Evolutionary conservation across 23 tunicate species (phyloP).

Genomic region (Clavelina lepadiformis): DNA sequence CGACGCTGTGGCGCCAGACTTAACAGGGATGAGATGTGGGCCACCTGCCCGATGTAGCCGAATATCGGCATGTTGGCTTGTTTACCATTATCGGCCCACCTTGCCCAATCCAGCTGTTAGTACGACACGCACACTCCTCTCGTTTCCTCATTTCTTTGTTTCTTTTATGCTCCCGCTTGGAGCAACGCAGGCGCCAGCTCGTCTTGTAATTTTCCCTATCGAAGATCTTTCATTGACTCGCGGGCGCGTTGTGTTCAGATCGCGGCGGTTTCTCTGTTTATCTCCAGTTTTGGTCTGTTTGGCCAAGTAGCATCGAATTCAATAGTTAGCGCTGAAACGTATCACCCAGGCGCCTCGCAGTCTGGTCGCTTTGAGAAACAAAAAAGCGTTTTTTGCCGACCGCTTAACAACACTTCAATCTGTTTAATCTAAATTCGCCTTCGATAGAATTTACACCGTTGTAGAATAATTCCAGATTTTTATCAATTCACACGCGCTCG

Average conservation of each 20-base stretch:
- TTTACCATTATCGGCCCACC: slow-evolving; percentile 32
- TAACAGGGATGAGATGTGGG: slow-evolving; percentile 17
- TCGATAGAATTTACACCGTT: neutral
- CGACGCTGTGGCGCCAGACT: slow-evolving; percentile 50
- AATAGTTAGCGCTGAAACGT: slow-evolving; percentile 44
- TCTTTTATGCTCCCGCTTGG: slow-evolving; percentile 41
- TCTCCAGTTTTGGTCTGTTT: slow-evolving; percentile 33
- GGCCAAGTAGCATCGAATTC: slow-evolving; percentile 8
- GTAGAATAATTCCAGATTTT: neutral
- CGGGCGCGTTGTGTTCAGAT: slow-evolving; percentile 27
- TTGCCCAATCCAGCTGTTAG: slow-evolving; percentile 58
- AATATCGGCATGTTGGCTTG: slow-evolving; percentile 24
- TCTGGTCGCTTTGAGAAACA: slow-evolving; percentile 34
- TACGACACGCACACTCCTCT: slow-evolving; percentile 3
- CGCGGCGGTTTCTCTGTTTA: slow-evolving; percentile 45
- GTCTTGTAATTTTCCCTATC: slow-evolving; percentile 54
- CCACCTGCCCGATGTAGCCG: slow-evolving; percentile 44
- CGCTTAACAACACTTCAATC: neutral
- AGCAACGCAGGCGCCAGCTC: slow-evolving; percentile 46
- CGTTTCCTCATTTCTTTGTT: slow-evolving; percentile 18
- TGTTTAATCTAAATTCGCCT: slow-evolving; percentile 18
- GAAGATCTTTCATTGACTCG: slow-evolving; percentile 44
- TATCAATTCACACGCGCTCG: neutral
- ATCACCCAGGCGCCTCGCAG: slow-evolving; percentile 44
- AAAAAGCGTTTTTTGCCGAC: slow-evolving; percentile 13